Conservation (phyloP, 2,888 invertebrate genomes). For the Chymomyza caudatula region DNA sequence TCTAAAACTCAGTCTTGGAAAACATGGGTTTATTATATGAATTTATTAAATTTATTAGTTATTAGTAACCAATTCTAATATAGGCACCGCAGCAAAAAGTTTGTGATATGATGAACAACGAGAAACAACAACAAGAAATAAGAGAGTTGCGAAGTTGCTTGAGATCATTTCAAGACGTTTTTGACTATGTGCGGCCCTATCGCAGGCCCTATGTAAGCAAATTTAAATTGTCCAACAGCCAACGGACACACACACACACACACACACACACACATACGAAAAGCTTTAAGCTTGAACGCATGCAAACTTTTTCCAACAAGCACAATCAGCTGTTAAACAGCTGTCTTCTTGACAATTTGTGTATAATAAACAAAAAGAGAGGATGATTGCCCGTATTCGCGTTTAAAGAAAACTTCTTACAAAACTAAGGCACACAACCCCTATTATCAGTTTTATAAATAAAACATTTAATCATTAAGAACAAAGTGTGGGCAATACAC, state of each 20-base stretch:
- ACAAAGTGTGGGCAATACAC: conserved; percentile 3
- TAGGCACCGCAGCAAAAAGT: background rate
- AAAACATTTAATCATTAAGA: conserved; percentile 33
- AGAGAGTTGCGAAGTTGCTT: conserved; percentile 5
- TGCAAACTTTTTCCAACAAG: conserved; percentile 19
- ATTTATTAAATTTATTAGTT: too few relatives aligned
- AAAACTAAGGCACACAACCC: conserved; percentile 5
- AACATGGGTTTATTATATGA: too few relatives aligned
- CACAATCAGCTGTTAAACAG: conserved; percentile 51
- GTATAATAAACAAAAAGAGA: conserved; percentile 57
- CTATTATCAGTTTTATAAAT: conserved; percentile 26
- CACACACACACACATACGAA: background rate
- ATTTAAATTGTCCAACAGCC: conserved; percentile 27
- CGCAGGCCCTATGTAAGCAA: conserved; percentile 24
- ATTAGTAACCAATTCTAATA: background rate
- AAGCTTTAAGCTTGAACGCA: conserved; percentile 20
- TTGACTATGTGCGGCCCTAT: conserved; percentile 12
- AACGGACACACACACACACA: background rate
- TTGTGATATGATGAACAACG: background rate
- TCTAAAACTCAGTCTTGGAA: too few relatives aligned
- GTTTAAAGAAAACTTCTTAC: conserved; percentile 26
- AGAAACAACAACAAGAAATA: background rate
- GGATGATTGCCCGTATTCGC: conserved; percentile 42
- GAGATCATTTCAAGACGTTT: conserved; percentile 13
- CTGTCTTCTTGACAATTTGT: conserved; percentile 34